Evolutionary conservation across 2,888 invertebrate genomes (phyloP), one percentile per base, ranked within the genome.

Genomic region (Lutraria lutraria): DNA sequence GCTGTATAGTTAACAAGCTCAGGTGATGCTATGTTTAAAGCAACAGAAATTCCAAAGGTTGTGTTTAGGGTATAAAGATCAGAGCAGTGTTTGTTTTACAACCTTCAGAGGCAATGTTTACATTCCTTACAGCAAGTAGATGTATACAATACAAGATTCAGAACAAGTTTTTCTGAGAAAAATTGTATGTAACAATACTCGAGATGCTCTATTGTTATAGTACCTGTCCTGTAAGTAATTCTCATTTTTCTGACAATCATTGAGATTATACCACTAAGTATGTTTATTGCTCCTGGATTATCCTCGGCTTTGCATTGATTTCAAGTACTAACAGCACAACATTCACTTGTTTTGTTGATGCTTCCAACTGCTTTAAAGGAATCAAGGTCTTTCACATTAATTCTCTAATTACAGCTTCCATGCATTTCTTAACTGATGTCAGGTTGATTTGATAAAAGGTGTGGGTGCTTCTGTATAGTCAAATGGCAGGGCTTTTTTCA

Each of bases 11-110:
- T 56, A 56, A 56, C 56, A 56, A 15, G 56, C 56, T 56, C 53
- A 53, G 13, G 1, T 56, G 15, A 56, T 56, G 56, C 19, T 56
- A 56, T 56, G n/a, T n/a, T n/a, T 3, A 25, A 25, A 68, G 25
- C 63, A 68, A 68, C 63, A 68, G 2, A 56, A 56, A 19, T 43
- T 43, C 43, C 43, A 43, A 19, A 56, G 6, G 63, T 68, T 68
- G 63, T 25, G 63, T 25, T 68, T n/a, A 68, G 63, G n/a, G 25
- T 60, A 60, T 60, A 60, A 60, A 60, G n/a, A 68, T 68, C n/a
- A 25, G 0, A 3, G 13, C 12, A 21, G 25, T n/a, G n/a, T 68
- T 68, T 68, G 63, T 25, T n/a, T n/a, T 60, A 60, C 60, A 21
- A 21, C 60, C 19, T 16, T 60, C 60, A 0, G 60, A 21, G 19